Conservation (phyloP, 2,797 vertebrate genomes). For the Pachyuromys duprasi region DNA sequence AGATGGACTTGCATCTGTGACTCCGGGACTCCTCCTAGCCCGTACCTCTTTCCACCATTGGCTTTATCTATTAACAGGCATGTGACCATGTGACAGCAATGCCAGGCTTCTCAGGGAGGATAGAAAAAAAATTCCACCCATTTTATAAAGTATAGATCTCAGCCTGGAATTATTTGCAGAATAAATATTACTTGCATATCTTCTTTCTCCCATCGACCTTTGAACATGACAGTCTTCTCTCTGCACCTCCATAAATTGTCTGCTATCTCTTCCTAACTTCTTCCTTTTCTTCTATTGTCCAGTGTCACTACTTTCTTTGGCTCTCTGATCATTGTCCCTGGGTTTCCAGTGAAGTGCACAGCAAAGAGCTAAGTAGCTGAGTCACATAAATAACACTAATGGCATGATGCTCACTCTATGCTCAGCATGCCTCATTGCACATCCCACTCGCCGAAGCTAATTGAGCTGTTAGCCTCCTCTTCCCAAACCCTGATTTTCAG, state of each 20-base stretch:
- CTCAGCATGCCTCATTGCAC: neutral
- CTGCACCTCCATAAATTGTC: neutral
- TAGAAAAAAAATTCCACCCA: neutral
- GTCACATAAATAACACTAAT: neutral
- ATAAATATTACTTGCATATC: neutral
- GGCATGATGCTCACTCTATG: rapidly evolving
- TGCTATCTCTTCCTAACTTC: neutral
- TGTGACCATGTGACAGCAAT: neutral
- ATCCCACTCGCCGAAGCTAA: neutral
- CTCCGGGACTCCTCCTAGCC: neutral
- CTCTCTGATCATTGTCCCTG: neutral
- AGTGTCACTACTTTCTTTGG: neutral
- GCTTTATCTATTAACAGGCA: neutral
- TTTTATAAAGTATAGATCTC: neutral
- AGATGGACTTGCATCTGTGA: rapidly evolving
- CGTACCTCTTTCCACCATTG: neutral
- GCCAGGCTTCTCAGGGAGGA: neutral
- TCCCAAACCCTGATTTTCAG: neutral
- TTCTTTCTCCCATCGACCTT: neutral
- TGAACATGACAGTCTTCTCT: neutral
- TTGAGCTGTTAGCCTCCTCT: neutral
- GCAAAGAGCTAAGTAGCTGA: neutral
- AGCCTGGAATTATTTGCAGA: neutral
- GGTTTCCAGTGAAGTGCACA: neutral
- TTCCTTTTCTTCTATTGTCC: neutral